Evolutionary conservation across 2,113 vertebrate genomes (phyloP).

Genomic region (Taxidea taxus): DNA sequence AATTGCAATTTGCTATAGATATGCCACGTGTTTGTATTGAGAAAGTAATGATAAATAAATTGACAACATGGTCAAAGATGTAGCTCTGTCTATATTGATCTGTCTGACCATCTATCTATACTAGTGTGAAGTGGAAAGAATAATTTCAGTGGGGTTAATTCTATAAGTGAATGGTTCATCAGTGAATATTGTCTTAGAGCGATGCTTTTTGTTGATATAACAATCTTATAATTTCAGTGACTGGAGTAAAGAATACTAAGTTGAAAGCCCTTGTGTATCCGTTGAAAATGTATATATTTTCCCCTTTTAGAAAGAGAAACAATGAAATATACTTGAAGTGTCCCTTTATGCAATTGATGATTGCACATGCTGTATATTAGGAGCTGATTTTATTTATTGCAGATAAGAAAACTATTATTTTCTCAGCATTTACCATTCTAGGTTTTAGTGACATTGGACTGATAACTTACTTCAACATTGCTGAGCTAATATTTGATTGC

Average conservation of each 20-base stretch:
- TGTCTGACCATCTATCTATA: neutral
- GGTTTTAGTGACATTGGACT: neutral
- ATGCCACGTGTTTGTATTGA: neutral
- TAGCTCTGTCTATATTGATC: neutral
- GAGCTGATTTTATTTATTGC: neutral
- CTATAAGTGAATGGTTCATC: neutral
- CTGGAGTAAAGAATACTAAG: neutral
- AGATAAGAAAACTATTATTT: neutral
- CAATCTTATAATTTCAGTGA: neutral
- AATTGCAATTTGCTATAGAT: neutral
- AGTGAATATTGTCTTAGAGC: neutral
- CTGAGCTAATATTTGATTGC: neutral
- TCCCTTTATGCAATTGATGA: neutral
- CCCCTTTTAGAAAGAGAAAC: neutral
- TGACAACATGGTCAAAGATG: neutral
- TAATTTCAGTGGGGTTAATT: neutral
- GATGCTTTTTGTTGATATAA: neutral
- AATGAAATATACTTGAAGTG: neutral
- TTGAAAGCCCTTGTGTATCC: neutral
- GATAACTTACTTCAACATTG: neutral
- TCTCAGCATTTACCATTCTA: neutral
- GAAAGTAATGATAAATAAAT: neutral
- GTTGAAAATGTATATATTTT: neutral
- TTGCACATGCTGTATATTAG: neutral
- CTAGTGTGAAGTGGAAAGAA: neutral